These are phyloP conservation scores for Pachyuromys duprasi DNA, from an alignment of 2,797 vertebrate species.

Conservation along the genomic window DNA sequence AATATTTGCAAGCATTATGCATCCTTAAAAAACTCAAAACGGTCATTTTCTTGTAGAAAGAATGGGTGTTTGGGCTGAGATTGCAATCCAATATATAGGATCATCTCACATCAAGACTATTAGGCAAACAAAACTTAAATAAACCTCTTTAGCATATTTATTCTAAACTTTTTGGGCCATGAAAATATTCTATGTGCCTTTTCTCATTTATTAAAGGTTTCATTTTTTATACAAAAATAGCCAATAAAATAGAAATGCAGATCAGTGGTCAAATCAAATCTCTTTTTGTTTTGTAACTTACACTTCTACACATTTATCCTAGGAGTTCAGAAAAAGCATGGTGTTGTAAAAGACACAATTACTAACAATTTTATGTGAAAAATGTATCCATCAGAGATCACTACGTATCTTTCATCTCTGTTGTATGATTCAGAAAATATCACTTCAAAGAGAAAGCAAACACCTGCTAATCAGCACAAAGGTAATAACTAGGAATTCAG, in stretches of 20 bases:
- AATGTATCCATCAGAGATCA: background rate
- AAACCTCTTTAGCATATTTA: background rate
- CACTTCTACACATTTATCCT: background rate
- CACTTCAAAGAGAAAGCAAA: background rate
- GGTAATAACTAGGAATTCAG: background rate
- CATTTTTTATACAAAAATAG: background rate
- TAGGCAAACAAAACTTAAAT: slow-evolving; percentile 1
- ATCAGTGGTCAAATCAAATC: background rate
- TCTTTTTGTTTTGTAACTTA: background rate
- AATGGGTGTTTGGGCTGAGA: background rate
- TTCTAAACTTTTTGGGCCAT: background rate
- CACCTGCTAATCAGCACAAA: background rate
- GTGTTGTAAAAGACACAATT: background rate
- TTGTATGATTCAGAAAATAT: background rate
- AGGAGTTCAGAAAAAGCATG: background rate
- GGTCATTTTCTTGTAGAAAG: background rate
- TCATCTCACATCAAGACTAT: background rate
- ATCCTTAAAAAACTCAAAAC: background rate
- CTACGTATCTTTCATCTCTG: background rate
- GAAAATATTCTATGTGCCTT: background rate
- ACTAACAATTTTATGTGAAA: background rate
- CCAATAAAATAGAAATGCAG: background rate
- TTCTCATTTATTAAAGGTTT: background rate
- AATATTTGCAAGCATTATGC: background rate
- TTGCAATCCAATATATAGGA: background rate